Evolutionary conservation across 23 tunicate genomes (phyloP).

Genomic region (Ascidia mentula): DNA sequence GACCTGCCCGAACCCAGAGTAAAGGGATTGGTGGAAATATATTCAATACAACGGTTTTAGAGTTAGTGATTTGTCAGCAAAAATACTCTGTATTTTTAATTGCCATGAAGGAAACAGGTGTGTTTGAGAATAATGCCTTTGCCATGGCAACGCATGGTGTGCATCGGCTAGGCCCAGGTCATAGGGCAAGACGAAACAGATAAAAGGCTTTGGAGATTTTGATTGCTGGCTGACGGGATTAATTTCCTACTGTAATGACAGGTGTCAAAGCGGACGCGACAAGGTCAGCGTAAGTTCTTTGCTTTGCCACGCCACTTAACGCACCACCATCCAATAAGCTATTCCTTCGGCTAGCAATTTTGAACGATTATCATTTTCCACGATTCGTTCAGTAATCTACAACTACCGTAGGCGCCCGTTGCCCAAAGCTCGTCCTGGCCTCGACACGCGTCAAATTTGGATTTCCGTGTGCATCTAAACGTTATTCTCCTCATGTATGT

Average conservation of each 20-base stretch:
- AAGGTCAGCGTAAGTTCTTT: not conserved
- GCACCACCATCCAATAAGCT: constrained; percentile 6
- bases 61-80: too few species aligned
- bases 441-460: not conserved
- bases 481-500: not conserved
- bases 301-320: constrained; percentile 7
- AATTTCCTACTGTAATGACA: constrained; percentile 1
- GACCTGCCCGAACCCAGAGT: too few species aligned
- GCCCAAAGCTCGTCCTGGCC: not conserved
- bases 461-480: not conserved
- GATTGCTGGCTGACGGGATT: not conserved
- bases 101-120: not conserved
- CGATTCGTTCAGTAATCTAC: not conserved
- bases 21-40: too few species aligned
- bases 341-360: not conserved
- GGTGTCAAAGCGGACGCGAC: not conserved
- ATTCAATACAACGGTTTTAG: too few species aligned
- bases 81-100: not conserved
- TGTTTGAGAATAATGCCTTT: not conserved
- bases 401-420: not conserved
- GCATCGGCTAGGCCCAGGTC: not conserved
- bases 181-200: not conserved
- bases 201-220: constrained; percentile 4
- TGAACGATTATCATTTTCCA: not conserved
- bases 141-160: not conserved